phyloP scores from a whole-genome alignment of 2,113 vertebrate genomes.

The Pholis gunnellus region DNA sequence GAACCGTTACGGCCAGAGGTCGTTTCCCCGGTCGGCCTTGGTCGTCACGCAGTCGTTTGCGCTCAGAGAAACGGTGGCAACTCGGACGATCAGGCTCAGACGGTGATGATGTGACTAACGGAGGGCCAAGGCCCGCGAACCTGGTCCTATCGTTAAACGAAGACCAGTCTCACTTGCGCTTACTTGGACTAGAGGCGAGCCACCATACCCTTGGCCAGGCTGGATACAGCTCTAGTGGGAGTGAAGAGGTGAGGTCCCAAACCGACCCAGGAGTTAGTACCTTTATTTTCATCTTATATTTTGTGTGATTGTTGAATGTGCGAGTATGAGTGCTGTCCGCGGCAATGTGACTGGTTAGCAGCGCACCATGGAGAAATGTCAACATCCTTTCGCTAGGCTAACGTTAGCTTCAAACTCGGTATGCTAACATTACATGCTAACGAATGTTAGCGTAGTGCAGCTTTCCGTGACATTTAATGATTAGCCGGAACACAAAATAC shows the following conservation, averaged over 20 bases:
- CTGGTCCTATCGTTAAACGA: slow-evolving; percentile 86
- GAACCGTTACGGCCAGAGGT: slow-evolving; percentile 88
- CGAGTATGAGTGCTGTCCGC: slow-evolving; percentile 51
- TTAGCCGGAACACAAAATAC: slow-evolving; percentile 49
- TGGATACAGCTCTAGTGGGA: slow-evolving; percentile 89
- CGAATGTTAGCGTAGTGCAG: slow-evolving; percentile 57
- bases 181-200: slow-evolving; percentile 89
- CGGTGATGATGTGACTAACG: slow-evolving; percentile 85
- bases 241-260: slow-evolving; percentile 85
- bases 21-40: slow-evolving; percentile 92
- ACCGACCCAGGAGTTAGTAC: slow-evolving; percentile 80
- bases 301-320: slow-evolving; percentile 58
- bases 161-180: slow-evolving; percentile 89
- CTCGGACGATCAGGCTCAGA: slow-evolving; percentile 84
- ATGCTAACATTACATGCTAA: slow-evolving; percentile 64
- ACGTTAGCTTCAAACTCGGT: slow-evolving; percentile 44
- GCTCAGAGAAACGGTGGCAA: slow-evolving; percentile 86
- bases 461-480: slow-evolving; percentile 71
- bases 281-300: slow-evolving; percentile 75
- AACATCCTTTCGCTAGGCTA: slow-evolving; percentile 76
- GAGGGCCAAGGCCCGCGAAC: slow-evolving; percentile 88
- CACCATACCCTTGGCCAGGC: slow-evolving; percentile 87
- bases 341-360: slow-evolving; percentile 60
- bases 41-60: slow-evolving; percentile 88
- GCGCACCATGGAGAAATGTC: slow-evolving; percentile 76